These are phyloP conservation scores for Trichogramma dendrolimi DNA, from an alignment of 2,888 invertebrate species.

Conservation along the genomic window DNA sequence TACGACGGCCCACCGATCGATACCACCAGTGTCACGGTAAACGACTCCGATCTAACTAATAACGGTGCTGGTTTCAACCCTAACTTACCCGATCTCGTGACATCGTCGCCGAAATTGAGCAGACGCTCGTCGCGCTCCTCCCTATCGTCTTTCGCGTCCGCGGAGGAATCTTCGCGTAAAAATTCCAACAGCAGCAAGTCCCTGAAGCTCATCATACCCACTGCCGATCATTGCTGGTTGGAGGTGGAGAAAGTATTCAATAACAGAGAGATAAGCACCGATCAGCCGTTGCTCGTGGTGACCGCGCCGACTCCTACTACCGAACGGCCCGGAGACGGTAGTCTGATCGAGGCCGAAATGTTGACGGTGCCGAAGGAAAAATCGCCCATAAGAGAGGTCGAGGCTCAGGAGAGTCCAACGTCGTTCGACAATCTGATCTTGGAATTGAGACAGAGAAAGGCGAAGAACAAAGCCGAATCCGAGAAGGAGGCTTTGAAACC, in stretches of 20 bases:
- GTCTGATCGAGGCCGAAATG: constrained; percentile 29
- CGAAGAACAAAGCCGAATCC: constrained; percentile 35
- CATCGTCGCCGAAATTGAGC: constrained; percentile 39
- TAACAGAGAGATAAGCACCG: background rate
- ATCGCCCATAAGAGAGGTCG: constrained; percentile 4
- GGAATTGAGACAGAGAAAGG: constrained; percentile 42
- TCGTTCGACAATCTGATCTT: constrained; percentile 42
- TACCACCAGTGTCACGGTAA: background rate
- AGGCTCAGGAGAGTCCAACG: constrained; percentile 23
- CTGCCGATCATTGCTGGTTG: constrained; percentile 11
- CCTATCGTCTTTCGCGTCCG: constrained; percentile 18
- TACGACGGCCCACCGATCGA: background rate
- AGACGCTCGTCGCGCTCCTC: constrained; percentile 34
- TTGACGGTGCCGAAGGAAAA: constrained; percentile 33
- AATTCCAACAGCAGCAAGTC: constrained; percentile 8
- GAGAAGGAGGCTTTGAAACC: constrained; percentile 40
- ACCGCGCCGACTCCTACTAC: constrained; percentile 43
- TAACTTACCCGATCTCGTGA: constrained; percentile 42
- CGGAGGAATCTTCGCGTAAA: constrained; percentile 22
- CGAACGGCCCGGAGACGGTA: constrained; percentile 32
- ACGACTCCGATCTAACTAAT: background rate
- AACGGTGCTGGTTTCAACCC: constrained; percentile 12
- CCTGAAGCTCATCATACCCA: constrained; percentile 1
- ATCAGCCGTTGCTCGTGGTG: constrained; percentile 32
- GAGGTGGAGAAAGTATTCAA: constrained; percentile 17